phyloP scores from a whole-genome alignment of 2,113 vertebrate species.

The Rattus rattus region DNA sequence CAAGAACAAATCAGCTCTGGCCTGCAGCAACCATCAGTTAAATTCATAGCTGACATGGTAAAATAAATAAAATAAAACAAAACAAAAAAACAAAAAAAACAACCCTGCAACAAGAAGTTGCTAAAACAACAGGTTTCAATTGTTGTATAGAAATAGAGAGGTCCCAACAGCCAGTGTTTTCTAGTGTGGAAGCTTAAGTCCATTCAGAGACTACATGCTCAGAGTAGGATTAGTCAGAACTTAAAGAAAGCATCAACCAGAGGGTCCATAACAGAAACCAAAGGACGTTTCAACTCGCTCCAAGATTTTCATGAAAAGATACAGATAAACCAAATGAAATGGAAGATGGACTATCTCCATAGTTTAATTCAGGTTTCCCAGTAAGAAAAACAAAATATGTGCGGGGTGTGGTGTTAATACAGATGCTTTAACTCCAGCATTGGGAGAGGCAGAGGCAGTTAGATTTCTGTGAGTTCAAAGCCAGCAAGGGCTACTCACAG shows the following conservation, averaged over 20 bases:
- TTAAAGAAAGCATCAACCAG: not conserved
- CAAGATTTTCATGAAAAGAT: not conserved
- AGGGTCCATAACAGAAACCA: conserved; percentile 5
- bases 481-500: not conserved
- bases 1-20: not conserved
- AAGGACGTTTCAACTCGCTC: conserved; percentile 22
- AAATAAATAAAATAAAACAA: not conserved
- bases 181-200: conserved; percentile 23
- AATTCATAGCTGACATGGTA: not conserved
- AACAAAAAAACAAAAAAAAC: not conserved
- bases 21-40: not conserved
- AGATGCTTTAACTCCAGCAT: not conserved
- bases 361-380: not conserved
- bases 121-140: conserved; percentile 21
- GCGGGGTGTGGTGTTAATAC: not conserved
- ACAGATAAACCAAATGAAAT: not conserved
- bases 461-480: not conserved
- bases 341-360: not conserved
- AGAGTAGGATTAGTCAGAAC: conserved; percentile 25
- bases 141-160: conserved; percentile 14
- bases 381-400: not conserved
- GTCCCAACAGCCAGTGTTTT: not conserved
- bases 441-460: not conserved
- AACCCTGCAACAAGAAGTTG: conserved; percentile 38
- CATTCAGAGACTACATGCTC: conserved; percentile 32